phyloP scores from a whole-genome alignment of 1,140 invertebrate species.

The Penaeus chinensis region DNA sequence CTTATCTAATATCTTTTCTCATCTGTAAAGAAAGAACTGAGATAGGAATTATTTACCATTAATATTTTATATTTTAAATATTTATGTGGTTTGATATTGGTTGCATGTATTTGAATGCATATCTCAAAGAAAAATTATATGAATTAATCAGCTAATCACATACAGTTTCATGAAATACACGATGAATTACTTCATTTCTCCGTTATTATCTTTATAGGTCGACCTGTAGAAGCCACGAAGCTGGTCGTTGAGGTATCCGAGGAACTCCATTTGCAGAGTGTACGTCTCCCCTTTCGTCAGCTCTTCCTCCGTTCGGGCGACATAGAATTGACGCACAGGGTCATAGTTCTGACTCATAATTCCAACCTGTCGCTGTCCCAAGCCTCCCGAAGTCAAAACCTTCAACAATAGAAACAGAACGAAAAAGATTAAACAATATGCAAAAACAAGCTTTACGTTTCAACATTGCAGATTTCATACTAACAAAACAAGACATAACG shows the following conservation, averaged over 20 bases:
- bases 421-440: too few species aligned
- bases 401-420: background rate
- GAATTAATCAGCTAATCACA: too few species aligned
- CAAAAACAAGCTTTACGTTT: too few species aligned
- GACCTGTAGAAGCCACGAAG: constrained; percentile 63
- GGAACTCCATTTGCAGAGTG: constrained; percentile 70
- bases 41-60: too few species aligned
- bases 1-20: too few species aligned
- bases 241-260: constrained; percentile 55
- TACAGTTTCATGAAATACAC: background rate
- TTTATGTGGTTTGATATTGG: too few species aligned
- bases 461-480: background rate
- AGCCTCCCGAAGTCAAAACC: background rate
- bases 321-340: constrained; percentile 79
- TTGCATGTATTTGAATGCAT: too few species aligned
- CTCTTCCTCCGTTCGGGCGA: constrained; percentile 74
- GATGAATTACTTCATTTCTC: constrained; percentile 22
- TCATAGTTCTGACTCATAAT: constrained; percentile 68
- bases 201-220: constrained; percentile 34
- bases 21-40: too few species aligned
- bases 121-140: too few species aligned
- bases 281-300: constrained; percentile 77
- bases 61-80: too few species aligned
- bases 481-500: background rate
- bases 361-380: background rate